phyloP scores from a whole-genome alignment of 2,797 vertebrate species.

The Mus minutoides region DNA sequence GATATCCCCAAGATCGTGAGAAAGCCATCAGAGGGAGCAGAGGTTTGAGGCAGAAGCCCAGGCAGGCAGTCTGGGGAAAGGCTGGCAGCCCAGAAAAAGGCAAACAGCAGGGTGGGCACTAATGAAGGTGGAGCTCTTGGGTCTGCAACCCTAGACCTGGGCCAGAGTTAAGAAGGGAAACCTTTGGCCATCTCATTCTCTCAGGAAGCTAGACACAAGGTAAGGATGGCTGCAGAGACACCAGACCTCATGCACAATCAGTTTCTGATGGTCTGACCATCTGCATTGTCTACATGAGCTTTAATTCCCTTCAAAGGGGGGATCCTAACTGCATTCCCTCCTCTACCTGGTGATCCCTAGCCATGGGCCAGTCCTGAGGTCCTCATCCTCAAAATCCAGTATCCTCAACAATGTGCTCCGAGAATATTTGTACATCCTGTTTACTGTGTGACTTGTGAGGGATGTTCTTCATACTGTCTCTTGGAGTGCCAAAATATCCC shows the following conservation, averaged over 20 bases:
- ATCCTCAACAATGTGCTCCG: background rate
- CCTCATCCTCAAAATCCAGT: background rate
- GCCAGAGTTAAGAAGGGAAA: background rate
- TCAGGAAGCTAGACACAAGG: background rate
- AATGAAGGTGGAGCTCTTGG: background rate
- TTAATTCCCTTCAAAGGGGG: background rate
- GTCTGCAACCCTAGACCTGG: background rate
- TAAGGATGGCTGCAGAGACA: background rate
- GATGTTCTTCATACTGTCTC: background rate
- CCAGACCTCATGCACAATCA: background rate
- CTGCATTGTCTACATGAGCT: background rate
- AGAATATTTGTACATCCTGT: background rate
- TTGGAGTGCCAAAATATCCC: background rate
- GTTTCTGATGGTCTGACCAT: background rate
- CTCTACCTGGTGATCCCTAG: background rate
- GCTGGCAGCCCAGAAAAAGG: background rate
- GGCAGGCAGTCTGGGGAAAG: background rate
- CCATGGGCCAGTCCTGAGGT: background rate
- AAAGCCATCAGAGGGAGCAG: background rate
- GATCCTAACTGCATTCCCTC: background rate
- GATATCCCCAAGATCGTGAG: background rate
- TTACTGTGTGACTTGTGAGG: background rate
- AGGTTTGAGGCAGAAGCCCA: background rate
- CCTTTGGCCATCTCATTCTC: background rate
- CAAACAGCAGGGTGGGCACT: accelerated